These are phyloP conservation scores for Pteronura brasiliensis DNA, from an alignment of 2,113 vertebrate species.

Conservation along the genomic window DNA sequence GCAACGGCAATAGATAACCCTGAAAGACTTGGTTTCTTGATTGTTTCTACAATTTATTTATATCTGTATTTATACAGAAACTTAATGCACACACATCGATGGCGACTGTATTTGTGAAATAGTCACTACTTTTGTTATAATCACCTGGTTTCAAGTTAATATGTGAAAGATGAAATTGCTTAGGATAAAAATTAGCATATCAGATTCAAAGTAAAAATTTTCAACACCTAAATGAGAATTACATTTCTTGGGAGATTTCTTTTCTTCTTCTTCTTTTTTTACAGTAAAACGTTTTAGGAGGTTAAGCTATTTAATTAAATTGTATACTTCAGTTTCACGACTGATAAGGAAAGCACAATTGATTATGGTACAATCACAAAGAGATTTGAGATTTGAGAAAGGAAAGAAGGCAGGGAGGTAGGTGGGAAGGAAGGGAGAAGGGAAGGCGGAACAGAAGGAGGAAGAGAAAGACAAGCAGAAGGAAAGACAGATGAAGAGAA, in stretches of 20 bases:
- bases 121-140: slow-evolving; percentile 59
- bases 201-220: slow-evolving; percentile 1
- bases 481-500: not conserved
- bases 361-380: not conserved
- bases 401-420: not conserved
- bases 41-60: slow-evolving; percentile 82
- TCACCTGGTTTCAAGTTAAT: slow-evolving; percentile 43
- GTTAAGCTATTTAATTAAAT: not conserved
- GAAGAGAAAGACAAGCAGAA: not conserved
- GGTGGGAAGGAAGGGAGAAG: not conserved
- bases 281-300: not conserved
- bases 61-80: slow-evolving; percentile 51
- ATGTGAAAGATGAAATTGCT: slow-evolving; percentile 31
- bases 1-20: slow-evolving; percentile 84
- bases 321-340: not conserved
- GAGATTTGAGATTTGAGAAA: not conserved
- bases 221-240: slow-evolving; percentile 36
- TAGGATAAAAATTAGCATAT: slow-evolving; percentile 52
- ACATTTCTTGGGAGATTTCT: not conserved
- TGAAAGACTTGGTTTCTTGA: slow-evolving; percentile 81
- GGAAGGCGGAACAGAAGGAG: not conserved
- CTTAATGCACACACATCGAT: slow-evolving; percentile 65
- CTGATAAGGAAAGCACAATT: not conserved
- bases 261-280: not conserved
- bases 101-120: slow-evolving; percentile 73